Evolutionary conservation across 2,888 invertebrate species (phyloP).

Genomic region (Nysson spinosus): DNA sequence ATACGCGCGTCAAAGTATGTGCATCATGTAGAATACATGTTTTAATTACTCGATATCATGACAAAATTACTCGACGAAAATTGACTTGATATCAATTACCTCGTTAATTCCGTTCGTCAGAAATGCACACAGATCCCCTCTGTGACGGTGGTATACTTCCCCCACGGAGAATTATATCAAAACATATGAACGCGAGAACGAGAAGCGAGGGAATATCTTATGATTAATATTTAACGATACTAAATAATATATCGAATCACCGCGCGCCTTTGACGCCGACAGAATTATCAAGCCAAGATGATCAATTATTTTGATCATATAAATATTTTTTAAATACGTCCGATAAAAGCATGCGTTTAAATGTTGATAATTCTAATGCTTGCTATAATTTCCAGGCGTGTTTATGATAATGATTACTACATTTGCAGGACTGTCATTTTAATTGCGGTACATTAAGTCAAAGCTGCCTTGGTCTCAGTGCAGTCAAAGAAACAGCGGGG

Average conservation of each 20-base stretch:
- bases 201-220: constrained; percentile 50
- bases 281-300: constrained; percentile 11
- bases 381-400: no score
- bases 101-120: constrained; percentile 17
- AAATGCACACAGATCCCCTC: constrained; percentile 28
- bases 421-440: no score
- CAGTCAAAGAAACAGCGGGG: neutral
- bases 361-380: no score
- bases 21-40: no score
- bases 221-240: constrained; percentile 27
- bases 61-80: constrained; percentile 15
- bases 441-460: no score
- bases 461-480: neutral
- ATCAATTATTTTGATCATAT: no score
- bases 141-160: constrained; percentile 31
- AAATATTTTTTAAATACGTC: no score
- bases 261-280: constrained; percentile 12
- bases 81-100: constrained; percentile 22
- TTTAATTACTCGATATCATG: constrained; percentile 4
- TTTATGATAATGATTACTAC: no score
- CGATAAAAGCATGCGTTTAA: no score
- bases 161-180: constrained; percentile 22
- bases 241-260: constrained; percentile 43
- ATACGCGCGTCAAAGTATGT: no score
- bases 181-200: constrained; percentile 10